Evolutionary conservation across 2,888 invertebrate species (phyloP), one percentile per base, ranked within the genome.

Genomic region (Chrysomela aeneicollis): DNA sequence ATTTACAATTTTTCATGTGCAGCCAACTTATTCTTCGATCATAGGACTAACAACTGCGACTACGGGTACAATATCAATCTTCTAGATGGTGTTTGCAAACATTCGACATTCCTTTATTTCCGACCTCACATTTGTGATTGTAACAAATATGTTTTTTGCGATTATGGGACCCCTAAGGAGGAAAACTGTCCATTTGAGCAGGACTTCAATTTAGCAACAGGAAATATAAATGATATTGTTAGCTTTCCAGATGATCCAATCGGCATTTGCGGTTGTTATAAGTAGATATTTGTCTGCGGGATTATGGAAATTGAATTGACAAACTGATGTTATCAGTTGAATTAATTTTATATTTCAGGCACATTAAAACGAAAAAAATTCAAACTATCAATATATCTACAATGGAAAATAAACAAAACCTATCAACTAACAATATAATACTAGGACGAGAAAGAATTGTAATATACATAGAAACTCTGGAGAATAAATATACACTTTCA

Each of bases 281-380:
- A 6, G 6, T 26, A 26, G 26, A 26, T 26, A 3, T 26, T 3
- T 26, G 26, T 5, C 3, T 26, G 6, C 4, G 26, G 26, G 6
- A 26, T n/a, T n/a, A 6, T 26, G 26, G 6, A 26, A 26, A 26
- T 26, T 26, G 6, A 5, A 26, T 26, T 26, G 6, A 26, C 26
- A 26, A 3, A 26, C 26, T n/a, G n/a, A n/a, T n/a, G n/a, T n/a
- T n/a, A n/a, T 68, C 64, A 74, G 75, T 74, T 72, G 73, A 74
- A 71, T 74, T 74, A 74, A 74, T 73, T 73, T 74, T 72, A 72
- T 69, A 73, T 74, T 70, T 71, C 72, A 75, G 73, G 75, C 75
- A 75, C 77, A 73, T 73, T 63, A 76, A 71, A 76, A 74, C 73
- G 68, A 75, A 71, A 74, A 70, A 73, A 71, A 70, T 73, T 73